Base-by-base conservation (phyloP, 2,888 invertebrate species). In the Osmoderma eremita region DNA sequence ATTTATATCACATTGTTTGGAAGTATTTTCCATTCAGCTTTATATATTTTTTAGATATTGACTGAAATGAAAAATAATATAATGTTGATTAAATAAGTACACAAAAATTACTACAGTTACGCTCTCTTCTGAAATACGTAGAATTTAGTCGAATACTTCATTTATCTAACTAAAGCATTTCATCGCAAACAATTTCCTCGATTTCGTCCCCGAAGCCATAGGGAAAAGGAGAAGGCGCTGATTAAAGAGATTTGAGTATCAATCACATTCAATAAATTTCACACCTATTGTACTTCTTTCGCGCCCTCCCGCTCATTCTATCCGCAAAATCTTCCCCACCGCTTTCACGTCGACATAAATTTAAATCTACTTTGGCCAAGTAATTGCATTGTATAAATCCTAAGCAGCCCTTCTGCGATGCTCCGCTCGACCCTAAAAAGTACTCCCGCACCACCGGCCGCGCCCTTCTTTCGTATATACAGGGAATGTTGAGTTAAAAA, bases 311-410 rank as follows among this genome's bases (percentile, higher is more conserved):
- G 17, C 12, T 53, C 58, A 30, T 61, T 61, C 58, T 61, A 61
- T 48, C 58, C 45, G 17, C 30, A 61, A 45, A 61, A 61, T 45
- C 45, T 15, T 41, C 45, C 58, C 58, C 36, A 13, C 17, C 30
- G 45, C 24, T 18, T 45, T 61, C 53, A 53, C 63, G 51, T 53
- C 63, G 63, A 63, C 63, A 67, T 63, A 67, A 67, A 67, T 67
- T 67, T 54, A 67, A 67, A 67, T 69, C 69, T 65, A 62, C 67
- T 71, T 73, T 65, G 68, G 70, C 72, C 68, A 71, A 72, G 75
- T 76, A 76, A 77, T 77, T 77, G 75, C 75, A 76, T 77, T 76
- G 75, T 73, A 74, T 73, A 75, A 75, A 76, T 75, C 76, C 74
- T 76, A 75, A 76, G 75, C 74, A 72, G 73, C 68, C 70, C 71